These are phyloP conservation scores for Fragum sueziense DNA, from an alignment of 2,888 invertebrate species.

Conservation along the genomic window DNA sequence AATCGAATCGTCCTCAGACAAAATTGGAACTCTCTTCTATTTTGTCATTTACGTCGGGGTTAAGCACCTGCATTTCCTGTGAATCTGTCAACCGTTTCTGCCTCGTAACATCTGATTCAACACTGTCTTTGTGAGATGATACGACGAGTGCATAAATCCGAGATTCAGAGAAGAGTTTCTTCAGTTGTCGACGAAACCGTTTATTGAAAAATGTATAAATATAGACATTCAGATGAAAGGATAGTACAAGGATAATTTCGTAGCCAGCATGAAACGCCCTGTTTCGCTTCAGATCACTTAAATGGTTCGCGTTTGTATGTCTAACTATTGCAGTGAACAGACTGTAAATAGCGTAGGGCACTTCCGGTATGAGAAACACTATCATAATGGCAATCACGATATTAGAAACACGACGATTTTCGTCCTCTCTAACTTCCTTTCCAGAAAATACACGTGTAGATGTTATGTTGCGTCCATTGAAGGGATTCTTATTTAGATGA, in stretches of 20 bases:
- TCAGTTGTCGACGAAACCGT: constrained; percentile 25
- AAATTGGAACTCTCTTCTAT: no score
- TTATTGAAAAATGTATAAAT: constrained; percentile 41
- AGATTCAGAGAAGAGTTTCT: background rate
- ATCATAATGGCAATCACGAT: constrained; percentile 37
- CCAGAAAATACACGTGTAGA: background rate
- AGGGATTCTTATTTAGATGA: background rate
- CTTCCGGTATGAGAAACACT: constrained; percentile 43
- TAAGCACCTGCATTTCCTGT: no score
- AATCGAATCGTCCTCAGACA: no score
- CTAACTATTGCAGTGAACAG: constrained; percentile 22
- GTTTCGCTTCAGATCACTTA: constrained; percentile 15
- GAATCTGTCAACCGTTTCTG: no score
- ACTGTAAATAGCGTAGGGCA: constrained; percentile 39
- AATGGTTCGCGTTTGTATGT: background rate
- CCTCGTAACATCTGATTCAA: no score
- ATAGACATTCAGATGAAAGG: constrained; percentile 54
- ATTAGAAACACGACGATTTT: constrained; percentile 32
- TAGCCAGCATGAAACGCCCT: constrained; percentile 47
- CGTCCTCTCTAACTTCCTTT: background rate
- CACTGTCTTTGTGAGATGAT: no score
- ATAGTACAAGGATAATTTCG: constrained; percentile 40
- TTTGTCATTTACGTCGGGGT: no score
- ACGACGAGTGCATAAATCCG: no score
- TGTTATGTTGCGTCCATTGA: background rate